A percentile compares a stretch with the other conserved stretches of the same genome.
Conservation (phyloP, 2,113 vertebrate species). For the Ardeotis arabs region DNA sequence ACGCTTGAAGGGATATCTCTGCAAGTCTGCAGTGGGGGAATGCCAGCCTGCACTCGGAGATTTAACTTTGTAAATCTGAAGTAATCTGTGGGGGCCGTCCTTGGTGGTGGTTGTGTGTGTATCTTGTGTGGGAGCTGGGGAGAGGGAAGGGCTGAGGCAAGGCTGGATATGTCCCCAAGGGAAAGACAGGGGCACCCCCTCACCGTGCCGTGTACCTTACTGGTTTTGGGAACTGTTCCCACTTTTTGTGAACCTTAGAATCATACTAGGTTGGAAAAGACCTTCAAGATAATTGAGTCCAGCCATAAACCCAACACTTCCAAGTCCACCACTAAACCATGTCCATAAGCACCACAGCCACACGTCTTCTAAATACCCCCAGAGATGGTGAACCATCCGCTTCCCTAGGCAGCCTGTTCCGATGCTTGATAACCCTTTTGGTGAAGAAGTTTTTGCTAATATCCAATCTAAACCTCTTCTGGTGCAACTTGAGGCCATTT, state of each 20-base stretch:
- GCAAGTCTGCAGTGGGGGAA: not conserved
- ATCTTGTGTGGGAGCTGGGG: not conserved
- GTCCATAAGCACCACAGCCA: not conserved
- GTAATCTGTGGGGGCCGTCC: not conserved
- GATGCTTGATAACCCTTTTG: not conserved
- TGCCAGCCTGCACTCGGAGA: not conserved
- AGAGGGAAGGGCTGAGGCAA: not conserved
- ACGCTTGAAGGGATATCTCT: not conserved
- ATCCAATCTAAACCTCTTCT: not conserved
- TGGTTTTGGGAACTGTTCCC: not conserved
- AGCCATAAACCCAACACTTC: not conserved
- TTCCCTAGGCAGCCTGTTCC: not conserved
- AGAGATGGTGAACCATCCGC: not conserved
- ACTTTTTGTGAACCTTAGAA: not conserved
- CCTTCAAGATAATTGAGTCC: not conserved
- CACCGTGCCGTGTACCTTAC: not conserved
- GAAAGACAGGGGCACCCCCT: not conserved
- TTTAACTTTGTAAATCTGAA: not conserved
- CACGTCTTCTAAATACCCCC: not conserved
- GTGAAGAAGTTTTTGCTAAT: not conserved
- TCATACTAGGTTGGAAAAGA: not conserved
- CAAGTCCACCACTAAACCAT: not conserved
- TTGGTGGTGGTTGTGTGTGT: not conserved
- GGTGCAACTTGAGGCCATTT: not conserved
- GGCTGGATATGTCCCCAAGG: not conserved